phyloP scores from a whole-genome alignment of 2,113 vertebrate species.

The Balaeniceps rex region DNA sequence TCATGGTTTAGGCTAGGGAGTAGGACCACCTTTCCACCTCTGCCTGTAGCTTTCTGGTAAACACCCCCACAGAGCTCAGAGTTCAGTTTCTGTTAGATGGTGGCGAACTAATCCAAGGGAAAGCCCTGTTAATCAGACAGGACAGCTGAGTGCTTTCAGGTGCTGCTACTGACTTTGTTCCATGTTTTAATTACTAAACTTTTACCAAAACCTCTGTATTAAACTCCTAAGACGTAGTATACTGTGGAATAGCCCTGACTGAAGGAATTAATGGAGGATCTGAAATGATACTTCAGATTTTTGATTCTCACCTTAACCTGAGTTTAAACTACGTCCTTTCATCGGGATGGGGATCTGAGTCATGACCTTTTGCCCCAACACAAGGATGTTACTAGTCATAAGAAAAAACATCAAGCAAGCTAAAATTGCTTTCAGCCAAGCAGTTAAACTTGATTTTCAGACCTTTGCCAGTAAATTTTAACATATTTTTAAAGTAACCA shows the following conservation, averaged over 20 bases:
- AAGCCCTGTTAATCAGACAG: background rate
- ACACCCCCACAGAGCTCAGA: background rate
- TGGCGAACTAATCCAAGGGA: background rate
- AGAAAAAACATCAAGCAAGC: background rate
- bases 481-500: background rate
- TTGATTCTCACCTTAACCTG: background rate
- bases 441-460: background rate
- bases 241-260: background rate
- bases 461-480: background rate
- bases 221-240: background rate
- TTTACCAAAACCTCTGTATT: background rate
- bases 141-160: background rate
- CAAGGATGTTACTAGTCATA: background rate
- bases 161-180: background rate
- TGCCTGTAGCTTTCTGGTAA: background rate
- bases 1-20: background rate
- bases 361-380: background rate
- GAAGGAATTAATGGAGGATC: background rate
- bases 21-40: background rate
- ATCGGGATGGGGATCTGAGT: background rate
- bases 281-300: background rate
- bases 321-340: background rate
- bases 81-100: background rate
- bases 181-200: background rate
- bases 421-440: background rate